These are phyloP conservation scores for Cantharis lateralis DNA, from an alignment of 2,888 invertebrate genomes.

Conservation along the genomic window DNA sequence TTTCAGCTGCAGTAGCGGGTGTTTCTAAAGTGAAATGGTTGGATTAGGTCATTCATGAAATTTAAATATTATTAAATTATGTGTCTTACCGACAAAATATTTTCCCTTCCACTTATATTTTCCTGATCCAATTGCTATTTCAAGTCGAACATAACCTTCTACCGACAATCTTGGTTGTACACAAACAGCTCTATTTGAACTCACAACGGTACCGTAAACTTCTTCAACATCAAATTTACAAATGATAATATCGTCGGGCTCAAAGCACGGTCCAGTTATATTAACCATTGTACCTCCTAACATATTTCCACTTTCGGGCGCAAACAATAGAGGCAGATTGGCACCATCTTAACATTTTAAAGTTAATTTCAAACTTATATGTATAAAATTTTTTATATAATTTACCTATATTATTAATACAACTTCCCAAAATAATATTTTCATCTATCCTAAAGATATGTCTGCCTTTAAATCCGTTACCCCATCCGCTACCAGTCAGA, in stretches of 20 bases:
- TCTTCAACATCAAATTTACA: conserved; percentile 82
- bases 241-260: conserved; percentile 72
- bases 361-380: background rate
- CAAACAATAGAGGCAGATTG: conserved; percentile 81
- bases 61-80: background rate
- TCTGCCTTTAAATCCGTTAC: conserved; percentile 85
- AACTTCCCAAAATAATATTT: conserved; percentile 89
- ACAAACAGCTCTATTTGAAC: conserved; percentile 84
- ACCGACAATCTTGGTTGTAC: conserved; percentile 85
- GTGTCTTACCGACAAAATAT: conserved; percentile 82
- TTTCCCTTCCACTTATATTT: conserved; percentile 88
- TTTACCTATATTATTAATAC: conserved; percentile 86
- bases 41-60: background rate
- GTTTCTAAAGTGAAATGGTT: conserved; percentile 66
- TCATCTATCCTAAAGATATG: conserved; percentile 96
- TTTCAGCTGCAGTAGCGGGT: conserved; percentile 83
- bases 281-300: conserved; percentile 95
- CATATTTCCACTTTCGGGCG: conserved; percentile 97
- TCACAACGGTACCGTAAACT: conserved; percentile 77
- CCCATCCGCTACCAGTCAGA: conserved; percentile 83
- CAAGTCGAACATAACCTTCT: conserved; percentile 86
- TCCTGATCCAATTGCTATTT: conserved; percentile 81
- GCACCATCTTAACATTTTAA: conserved; percentile 68
- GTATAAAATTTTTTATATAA: conserved; percentile 11
- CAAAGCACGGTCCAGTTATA: conserved; percentile 94